Conservation (phyloP, 2,113 vertebrate genomes). For the Corydoras sp. region DNA sequence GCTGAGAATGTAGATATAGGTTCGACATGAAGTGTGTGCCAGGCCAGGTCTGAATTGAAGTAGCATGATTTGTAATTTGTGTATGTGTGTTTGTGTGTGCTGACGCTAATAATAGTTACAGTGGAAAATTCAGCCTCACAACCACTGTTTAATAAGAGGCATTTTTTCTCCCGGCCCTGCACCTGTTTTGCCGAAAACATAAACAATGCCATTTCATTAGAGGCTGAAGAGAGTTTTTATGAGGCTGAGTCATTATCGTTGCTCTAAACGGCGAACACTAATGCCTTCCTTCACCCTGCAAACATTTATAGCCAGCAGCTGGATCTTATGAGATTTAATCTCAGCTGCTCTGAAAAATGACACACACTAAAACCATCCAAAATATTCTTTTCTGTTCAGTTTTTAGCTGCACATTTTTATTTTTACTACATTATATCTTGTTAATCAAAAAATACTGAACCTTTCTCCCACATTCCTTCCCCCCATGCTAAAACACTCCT, state of each 20-base stretch:
- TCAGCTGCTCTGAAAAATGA: not conserved
- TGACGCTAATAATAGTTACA: conserved; percentile 26
- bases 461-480: conserved; percentile 9
- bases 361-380: conserved; percentile 1
- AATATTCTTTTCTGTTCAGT: not conserved
- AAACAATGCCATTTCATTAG: conserved; percentile 31
- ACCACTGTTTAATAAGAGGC: conserved; percentile 18
- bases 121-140: conserved; percentile 30
- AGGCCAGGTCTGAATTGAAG: conserved; percentile 2
- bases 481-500: too few relatives aligned
- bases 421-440: not conserved
- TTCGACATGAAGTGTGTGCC: conserved; percentile 6
- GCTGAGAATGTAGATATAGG: conserved; percentile 4
- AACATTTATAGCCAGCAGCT: conserved; percentile 26
- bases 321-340: conserved; percentile 15
- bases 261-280: conserved; percentile 6
- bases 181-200: conserved; percentile 29
- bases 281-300: conserved; percentile 25
- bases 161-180: conserved; percentile 13
- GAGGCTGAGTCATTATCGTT: conserved; percentile 27
- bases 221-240: conserved; percentile 28
- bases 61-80: conserved; percentile 2
- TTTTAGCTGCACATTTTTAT: not conserved
- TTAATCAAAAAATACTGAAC: not conserved
- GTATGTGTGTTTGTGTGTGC: conserved; percentile 15